Conservation (phyloP, 2,797 vertebrate species). For the Argya squamiceps region DNA sequence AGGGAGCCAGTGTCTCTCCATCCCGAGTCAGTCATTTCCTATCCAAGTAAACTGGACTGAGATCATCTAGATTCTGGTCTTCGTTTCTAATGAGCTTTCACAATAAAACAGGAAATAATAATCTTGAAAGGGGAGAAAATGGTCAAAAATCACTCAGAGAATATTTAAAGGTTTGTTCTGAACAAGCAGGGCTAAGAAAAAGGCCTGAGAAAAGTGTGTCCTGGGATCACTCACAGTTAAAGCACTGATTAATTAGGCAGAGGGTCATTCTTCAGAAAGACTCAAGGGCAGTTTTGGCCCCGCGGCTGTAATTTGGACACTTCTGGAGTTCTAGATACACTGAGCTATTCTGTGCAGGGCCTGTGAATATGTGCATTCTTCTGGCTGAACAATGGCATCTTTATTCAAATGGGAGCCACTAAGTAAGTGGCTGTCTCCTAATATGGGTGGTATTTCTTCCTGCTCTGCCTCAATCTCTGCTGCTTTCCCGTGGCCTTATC, state of each 20-base stretch:
- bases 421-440: conserved; percentile 63
- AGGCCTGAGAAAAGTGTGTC: conserved; percentile 66
- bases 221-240: conserved; percentile 63
- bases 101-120: conserved; percentile 70
- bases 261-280: conserved; percentile 62
- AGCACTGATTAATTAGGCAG: conserved; percentile 61
- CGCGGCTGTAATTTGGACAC: conserved; percentile 64
- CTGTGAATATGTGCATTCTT: conserved; percentile 65
- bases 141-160: conserved; percentile 68
- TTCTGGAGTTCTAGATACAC: conserved; percentile 70
- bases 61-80: conserved; percentile 70
- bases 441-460: conserved; percentile 68
- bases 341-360: conserved; percentile 47
- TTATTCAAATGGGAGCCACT: conserved; percentile 53
- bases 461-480: conserved; percentile 55
- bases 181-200: conserved; percentile 57
- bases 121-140: conserved; percentile 62
- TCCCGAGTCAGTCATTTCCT: conserved; percentile 34
- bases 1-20: conserved; percentile 54
- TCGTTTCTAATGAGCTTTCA: conserved; percentile 59
- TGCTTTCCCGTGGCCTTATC: conserved; percentile 63
- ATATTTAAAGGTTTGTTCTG: conserved; percentile 67
- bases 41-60: conserved; percentile 64
- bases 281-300: conserved; percentile 64
- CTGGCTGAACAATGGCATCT: conserved; percentile 64